Evolutionary conservation across 2,797 vertebrate genomes (phyloP).

Genomic region (Eurystomus glaucurus): DNA sequence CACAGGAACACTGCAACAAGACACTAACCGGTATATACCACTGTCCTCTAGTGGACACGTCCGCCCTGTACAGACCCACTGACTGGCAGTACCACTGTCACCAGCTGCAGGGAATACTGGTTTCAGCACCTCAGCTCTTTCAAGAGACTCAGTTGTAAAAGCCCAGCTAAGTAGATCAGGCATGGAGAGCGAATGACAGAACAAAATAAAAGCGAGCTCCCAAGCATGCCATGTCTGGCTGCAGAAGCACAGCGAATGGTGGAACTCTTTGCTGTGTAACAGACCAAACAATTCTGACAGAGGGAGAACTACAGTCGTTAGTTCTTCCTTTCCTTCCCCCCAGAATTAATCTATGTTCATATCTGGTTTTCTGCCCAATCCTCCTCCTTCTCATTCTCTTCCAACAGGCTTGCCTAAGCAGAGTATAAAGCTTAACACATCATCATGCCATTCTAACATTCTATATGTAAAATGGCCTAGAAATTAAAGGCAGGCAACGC

Average conservation of each 20-base stretch:
- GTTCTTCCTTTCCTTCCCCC: background rate
- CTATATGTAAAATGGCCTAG: background rate
- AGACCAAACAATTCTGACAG: background rate
- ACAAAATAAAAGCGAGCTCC: background rate
- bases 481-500: background rate
- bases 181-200: background rate
- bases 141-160: background rate
- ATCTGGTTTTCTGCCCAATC: background rate
- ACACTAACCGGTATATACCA: background rate
- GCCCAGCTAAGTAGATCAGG: background rate
- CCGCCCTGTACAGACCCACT: background rate
- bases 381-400: background rate
- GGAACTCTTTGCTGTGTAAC: background rate
- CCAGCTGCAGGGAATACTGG: background rate
- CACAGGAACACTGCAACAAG: background rate
- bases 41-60: background rate
- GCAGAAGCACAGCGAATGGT: background rate
- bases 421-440: background rate
- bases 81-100: fast-evolving
- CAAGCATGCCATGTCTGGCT: background rate
- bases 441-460: background rate
- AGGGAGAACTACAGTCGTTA: background rate
- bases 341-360: background rate
- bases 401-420: background rate
- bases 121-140: background rate